phyloP scores from a whole-genome alignment of 1,140 invertebrate genomes.

The Pristionchus pacificus region DNA sequence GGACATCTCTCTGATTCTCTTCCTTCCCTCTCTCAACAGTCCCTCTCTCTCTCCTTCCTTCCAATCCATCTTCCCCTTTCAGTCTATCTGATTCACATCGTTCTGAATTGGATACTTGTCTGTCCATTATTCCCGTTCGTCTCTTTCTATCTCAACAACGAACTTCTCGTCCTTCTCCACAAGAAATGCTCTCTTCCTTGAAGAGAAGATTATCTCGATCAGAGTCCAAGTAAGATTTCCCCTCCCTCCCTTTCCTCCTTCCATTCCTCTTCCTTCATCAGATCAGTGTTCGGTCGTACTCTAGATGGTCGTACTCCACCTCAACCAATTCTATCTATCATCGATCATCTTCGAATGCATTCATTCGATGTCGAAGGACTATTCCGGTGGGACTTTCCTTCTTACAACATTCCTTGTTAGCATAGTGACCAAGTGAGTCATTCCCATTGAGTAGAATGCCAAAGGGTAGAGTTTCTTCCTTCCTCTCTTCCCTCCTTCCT shows the following conservation, averaged over 20 bases:
- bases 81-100: neutral
- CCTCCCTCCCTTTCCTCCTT: neutral
- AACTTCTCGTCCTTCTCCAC: conserved; percentile 2
- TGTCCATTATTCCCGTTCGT: neutral
- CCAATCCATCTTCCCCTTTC: too few species aligned
- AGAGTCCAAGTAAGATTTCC: neutral
- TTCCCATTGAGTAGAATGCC: too few species aligned
- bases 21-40: too few species aligned
- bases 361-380: conserved; percentile 34
- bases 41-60: too few species aligned
- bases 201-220: neutral
- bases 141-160: conserved; percentile 9
- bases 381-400: conserved; percentile 16
- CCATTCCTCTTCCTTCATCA: neutral
- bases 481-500: too few species aligned
- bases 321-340: conserved; percentile 36
- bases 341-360: conserved; percentile 36
- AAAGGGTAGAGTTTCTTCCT: too few species aligned
- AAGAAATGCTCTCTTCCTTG: neutral
- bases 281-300: neutral
- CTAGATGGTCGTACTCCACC: conserved; percentile 36
- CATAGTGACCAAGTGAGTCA: too few species aligned
- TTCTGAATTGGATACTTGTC: neutral
- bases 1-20: too few species aligned
- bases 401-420: neutral